phyloP scores from a whole-genome alignment of 2,888 invertebrate species.

The Phytoseiulus persimilis region DNA sequence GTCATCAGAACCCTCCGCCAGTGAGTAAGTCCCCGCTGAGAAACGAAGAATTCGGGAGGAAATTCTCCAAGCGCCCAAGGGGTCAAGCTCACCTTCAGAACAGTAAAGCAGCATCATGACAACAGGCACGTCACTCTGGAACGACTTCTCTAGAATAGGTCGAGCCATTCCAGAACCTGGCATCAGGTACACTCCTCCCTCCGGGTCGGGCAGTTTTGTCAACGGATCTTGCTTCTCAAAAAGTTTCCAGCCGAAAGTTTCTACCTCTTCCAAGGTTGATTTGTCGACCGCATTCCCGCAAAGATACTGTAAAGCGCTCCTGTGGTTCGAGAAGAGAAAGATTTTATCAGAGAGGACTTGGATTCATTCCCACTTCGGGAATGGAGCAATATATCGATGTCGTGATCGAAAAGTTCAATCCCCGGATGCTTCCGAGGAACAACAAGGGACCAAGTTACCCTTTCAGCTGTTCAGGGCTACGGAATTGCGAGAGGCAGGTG shows the following conservation, averaged over 20 bases:
- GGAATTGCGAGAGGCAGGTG: conserved; percentile 8
- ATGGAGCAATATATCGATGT: no score
- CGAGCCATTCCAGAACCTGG: conserved; percentile 31
- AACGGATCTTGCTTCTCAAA: conserved; percentile 35
- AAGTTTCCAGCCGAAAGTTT: conserved; percentile 7
- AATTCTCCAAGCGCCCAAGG: neutral
- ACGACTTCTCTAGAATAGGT: conserved; percentile 22
- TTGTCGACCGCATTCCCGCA: conserved; percentile 29
- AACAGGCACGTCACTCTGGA: conserved; percentile 32
- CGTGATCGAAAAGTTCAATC: no score
- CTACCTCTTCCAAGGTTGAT: neutral
- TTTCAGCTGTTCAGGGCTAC: conserved; percentile 20
- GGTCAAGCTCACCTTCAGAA: neutral
- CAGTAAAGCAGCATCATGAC: conserved; percentile 37
- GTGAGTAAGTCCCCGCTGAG: no score
- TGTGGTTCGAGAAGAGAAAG: neutral
- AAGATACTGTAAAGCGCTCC: conserved; percentile 21
- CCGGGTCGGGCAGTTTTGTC: conserved; percentile 27
- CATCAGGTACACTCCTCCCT: conserved; percentile 32
- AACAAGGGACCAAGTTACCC: neutral
- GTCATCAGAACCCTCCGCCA: neutral
- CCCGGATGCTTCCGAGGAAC: no score
- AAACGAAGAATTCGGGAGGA: no score
- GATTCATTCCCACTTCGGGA: no score
- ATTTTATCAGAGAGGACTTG: no score